Evolutionary conservation across 2,113 vertebrate genomes (phyloP).

Genomic region (Engystomops pustulosus): DNA sequence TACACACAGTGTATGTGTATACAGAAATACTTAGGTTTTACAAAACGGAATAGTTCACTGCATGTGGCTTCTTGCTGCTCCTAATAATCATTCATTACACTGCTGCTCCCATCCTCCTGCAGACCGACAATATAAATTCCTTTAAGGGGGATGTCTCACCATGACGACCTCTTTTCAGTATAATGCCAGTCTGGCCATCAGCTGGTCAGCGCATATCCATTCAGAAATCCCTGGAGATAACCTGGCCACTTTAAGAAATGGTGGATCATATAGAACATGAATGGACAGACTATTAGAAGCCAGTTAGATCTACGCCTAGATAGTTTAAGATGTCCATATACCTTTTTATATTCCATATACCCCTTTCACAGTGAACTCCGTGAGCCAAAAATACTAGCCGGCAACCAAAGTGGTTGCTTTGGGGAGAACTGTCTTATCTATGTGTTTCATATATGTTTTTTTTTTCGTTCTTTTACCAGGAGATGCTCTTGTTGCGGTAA

Average conservation of each 20-base stretch:
- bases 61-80: neutral
- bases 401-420: neutral
- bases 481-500: constrained; percentile 89
- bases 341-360: too few species aligned
- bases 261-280: neutral
- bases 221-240: neutral
- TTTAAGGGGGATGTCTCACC: neutral
- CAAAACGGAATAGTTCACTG: neutral
- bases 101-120: constrained; percentile 10
- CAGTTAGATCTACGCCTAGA: too few species aligned
- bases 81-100: neutral
- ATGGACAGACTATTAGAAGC: neutral
- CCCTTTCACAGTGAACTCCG: neutral
- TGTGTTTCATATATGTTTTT: neutral
- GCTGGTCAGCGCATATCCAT: neutral
- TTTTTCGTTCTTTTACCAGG: constrained; percentile 75
- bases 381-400: neutral
- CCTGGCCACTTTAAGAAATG: neutral
- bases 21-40: neutral
- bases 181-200: neutral
- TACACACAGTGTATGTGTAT: too few species aligned
- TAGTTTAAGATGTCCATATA: too few species aligned
- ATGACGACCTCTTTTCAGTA: neutral
- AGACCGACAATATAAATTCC: neutral
- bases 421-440: too few species aligned